Evolutionary conservation across 2,113 vertebrate genomes (phyloP).

Genomic region (Anseranas semipalmata): DNA sequence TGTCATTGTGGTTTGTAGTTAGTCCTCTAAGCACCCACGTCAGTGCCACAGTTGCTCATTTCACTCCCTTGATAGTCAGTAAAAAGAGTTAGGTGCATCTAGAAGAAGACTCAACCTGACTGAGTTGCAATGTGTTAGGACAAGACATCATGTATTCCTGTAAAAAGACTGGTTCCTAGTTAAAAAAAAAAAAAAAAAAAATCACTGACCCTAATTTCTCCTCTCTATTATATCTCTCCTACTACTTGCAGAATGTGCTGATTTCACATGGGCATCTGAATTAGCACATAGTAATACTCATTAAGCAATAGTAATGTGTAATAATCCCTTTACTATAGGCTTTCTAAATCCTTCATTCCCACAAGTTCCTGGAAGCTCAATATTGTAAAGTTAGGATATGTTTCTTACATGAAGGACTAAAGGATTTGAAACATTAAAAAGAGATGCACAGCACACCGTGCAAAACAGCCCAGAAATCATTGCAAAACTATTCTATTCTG

Average conservation of each 20-base stretch:
- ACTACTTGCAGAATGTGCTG: background rate
- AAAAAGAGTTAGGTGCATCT: background rate
- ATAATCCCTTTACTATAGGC: constrained; percentile 18
- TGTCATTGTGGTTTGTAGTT: background rate
- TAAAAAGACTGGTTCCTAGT: background rate
- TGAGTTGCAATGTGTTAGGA: background rate
- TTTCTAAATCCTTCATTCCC: constrained; percentile 26
- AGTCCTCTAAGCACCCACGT: background rate
- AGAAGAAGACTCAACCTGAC: background rate
- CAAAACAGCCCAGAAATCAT: constrained; percentile 3
- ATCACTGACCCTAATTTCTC: background rate
- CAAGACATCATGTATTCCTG: background rate
- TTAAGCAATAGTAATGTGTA: background rate
- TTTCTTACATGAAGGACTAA: constrained; percentile 35
- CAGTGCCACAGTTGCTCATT: background rate
- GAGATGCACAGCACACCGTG: background rate
- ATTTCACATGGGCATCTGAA: constrained; percentile 4
- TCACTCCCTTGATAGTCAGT: background rate
- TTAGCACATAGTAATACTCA: background rate
- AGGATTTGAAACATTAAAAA: constrained; percentile 19
- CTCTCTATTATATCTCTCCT: background rate
- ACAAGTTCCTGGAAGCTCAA: constrained; percentile 6
- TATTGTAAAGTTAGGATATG: background rate
- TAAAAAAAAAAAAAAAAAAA: too few species aligned
- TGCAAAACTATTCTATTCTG: constrained; percentile 11